Evolutionary conservation across 2,797 vertebrate species (phyloP), one percentile per base, ranked within the genome.

Genomic region (Peromyscus eremicus): DNA sequence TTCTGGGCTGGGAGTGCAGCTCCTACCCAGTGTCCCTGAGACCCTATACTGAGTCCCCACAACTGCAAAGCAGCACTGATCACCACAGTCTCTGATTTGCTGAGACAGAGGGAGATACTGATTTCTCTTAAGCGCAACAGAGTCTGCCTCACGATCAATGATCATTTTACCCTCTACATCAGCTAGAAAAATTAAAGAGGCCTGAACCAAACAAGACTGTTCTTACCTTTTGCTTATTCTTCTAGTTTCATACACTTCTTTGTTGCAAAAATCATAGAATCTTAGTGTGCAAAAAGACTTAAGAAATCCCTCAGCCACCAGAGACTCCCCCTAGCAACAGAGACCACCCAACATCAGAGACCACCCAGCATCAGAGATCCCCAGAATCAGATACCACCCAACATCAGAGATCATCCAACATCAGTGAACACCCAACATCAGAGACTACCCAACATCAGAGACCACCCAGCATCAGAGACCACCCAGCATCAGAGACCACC

Each of bases 141-240:
- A 76, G 27, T 14, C 85, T 92, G 37, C 66, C 88, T 75, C 25
- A 66, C 12, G 12, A 77, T 85, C 43, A 43, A 1, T 52, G n/a
- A 70, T 85, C 34, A 34, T 64, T 91, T 96, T 89, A 87, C 14
- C 84, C 88, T 57, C 60, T 76, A 85, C 34, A 37, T 32, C 23
- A 88, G 43, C 37, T 89, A 85, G 87, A 90, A 85, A 89, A 91
- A 94, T 88, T 71, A 85, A 92, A 55, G 37, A 91, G 80, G 25
- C 19, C 37, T 82, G 34, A 4, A 49, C 6, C 55, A 91, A 92
- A 76, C 23, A 91, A 81, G 70, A 43, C 12, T 57, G 21, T 40
- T 46, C 43, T 79, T 57, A 46, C 9, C n/a, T 57, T 96, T 86
- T 82, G 55, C 60, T 86, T 82, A 73, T 87, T 57, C 23, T 52